Base-by-base conservation (phyloP, 1,140 invertebrate genomes). In the Dinoponera quadriceps region DNA sequence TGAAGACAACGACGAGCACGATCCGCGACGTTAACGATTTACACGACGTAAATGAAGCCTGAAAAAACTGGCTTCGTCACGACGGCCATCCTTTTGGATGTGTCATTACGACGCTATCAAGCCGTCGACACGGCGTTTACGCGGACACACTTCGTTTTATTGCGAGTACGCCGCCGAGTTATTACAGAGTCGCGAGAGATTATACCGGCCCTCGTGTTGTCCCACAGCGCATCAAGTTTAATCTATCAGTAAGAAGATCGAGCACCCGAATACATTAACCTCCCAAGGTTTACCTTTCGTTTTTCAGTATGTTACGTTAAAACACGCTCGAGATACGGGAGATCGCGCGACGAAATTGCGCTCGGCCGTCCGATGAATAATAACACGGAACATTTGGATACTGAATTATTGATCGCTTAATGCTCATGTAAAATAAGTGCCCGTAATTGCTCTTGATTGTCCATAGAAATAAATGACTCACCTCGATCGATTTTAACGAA, bases 191-290 rank as follows among this genome's bases (percentile, higher is more conserved):
- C 65, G 51, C 27, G 57, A 44, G 33, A 55, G 63, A 71, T 80
- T 71, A 80, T 69, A 59, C 71, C n/a, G 44, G 27, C 22, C 51
- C n/a, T n/a, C 51, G 38, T 57, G 65, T 69, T 80, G 75, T 69
- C 33, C 65, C 22, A 5, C 20, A 25, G 63, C 22, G 44, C 75
- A 33, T 78, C 49, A 33, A 71, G 63, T 59, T 80, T 80, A 80
- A 80, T 80, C 65, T 71, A 80, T 69, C 65, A 69, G 51, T 33
- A 57, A 69, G 65, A 80, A 69, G 75, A 80, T 80, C 75, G 75
- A 80, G 65, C 51, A 80, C 29, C 33, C 20, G 65, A 69, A 80
- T 69, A 69, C 22, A 71, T 80, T 80, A 78, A 55, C 27, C 13
- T 0, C 29, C 54, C 55, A 48, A 54, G 4, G 33, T 69, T 69